Percentiles rank a stretch among this genome's conserved stretches.
phyloP scores from a whole-genome alignment of 2,113 vertebrate species.

The Campylorhamphus procurvoides region DNA sequence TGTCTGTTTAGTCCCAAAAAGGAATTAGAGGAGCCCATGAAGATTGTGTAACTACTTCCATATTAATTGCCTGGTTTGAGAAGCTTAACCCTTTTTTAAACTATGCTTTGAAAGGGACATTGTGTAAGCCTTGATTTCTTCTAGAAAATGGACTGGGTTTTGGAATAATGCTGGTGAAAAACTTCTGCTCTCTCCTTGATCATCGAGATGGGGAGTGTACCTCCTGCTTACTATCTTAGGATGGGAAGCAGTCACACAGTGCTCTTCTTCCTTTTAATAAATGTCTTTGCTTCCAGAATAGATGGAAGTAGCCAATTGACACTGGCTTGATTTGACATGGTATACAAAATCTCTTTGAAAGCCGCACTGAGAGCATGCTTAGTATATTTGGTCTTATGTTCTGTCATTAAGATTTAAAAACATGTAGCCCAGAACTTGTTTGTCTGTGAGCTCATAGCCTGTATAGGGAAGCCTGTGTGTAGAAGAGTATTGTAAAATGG shows the following conservation, averaged over 20 bases:
- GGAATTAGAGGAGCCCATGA: background rate
- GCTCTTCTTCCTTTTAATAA: background rate
- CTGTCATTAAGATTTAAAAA: background rate
- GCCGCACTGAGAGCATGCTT: background rate
- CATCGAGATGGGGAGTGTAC: background rate
- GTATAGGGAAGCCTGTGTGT: background rate
- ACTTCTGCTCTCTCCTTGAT: background rate
- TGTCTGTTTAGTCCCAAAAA: background rate
- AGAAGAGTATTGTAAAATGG: background rate
- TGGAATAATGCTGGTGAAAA: background rate
- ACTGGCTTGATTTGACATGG: no score
- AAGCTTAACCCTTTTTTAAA: background rate
- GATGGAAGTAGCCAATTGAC: background rate
- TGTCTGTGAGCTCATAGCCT: background rate
- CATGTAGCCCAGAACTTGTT: background rate
- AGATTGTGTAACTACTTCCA: conserved; percentile 17
- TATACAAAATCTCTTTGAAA: background rate
- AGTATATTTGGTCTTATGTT: background rate
- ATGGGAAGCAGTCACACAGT: background rate
- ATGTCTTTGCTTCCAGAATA: background rate
- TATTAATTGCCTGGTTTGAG: background rate
- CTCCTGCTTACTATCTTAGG: background rate
- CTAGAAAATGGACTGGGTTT: background rate
- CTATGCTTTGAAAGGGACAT: background rate
- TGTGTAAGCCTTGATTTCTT: background rate